Base-by-base conservation (phyloP, 2,113 vertebrate species). In the Pantherophis guttatus region DNA sequence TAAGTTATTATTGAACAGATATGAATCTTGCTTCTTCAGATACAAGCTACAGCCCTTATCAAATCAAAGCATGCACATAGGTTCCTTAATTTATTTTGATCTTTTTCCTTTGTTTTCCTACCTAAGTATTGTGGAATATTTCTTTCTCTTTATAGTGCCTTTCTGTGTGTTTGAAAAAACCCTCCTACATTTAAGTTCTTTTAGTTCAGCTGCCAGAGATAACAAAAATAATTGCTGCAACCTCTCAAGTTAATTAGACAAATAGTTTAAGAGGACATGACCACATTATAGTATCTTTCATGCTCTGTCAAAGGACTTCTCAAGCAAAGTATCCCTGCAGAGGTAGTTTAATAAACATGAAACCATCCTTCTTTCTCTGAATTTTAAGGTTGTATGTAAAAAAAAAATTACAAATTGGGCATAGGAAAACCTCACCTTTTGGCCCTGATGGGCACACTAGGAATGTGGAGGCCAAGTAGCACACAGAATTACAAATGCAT, bases 201-300 rank as follows among this genome's bases (percentile, higher is more conserved):
- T 62, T 48, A 90, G 11, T 52, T 62, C 6, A 90, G 81, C 11
- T 86, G 39, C n/a, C 85, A 91, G 24, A 62, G 48, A 39, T 53
- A 90, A 90, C 26, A 75, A 86, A 86, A 90, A 54, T 55, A 93
- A 91, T 39, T 91, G 53, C 87, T 90, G 88, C 52, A 85, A 44
- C 55, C n/a, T 33, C 88, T 75, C 59, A 88, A 33, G 59, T 52
- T 93, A 52, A 81, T 91, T 91, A 88, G 39, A 44, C 57, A 90
- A 53, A 50, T 87, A 65, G 81, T 90, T 65, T 23, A 90, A 48
- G 23, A 87, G 81, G 23, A 93, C 70, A 39, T 93, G 92, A 86
- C 55, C 90, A 23, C 33, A 85, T 90, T n/a, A 89, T n/a, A 29
- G 10, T 59, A 62, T 5, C 23, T 24, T 54, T 87, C 89, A 90